phyloP scores from a whole-genome alignment of 2,797 vertebrate genomes.

The Vireo griseus region DNA sequence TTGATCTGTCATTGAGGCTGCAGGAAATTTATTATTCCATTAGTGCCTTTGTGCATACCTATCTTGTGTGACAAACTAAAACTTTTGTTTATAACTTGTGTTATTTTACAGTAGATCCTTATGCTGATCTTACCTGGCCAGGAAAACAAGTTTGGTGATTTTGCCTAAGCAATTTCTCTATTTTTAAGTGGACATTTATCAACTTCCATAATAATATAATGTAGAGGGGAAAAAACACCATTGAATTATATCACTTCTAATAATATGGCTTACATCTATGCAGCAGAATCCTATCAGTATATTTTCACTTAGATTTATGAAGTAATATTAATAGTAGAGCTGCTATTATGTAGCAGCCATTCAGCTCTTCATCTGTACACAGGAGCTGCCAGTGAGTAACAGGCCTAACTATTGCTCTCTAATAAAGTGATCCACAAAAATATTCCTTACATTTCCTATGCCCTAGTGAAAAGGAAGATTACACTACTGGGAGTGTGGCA shows the following conservation, averaged over 20 bases:
- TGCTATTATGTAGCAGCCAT: background rate
- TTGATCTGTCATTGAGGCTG: background rate
- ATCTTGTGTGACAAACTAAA: background rate
- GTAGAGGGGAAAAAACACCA: accelerated
- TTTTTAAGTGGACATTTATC: background rate
- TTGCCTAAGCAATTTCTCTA: background rate
- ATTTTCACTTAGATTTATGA: background rate
- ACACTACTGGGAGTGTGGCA: background rate
- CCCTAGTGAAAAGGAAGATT: background rate
- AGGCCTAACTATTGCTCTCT: background rate
- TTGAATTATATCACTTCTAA: background rate
- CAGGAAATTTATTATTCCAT: background rate
- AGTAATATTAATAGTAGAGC: background rate
- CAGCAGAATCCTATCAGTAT: background rate
- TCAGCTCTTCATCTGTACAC: background rate
- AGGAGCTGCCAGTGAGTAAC: background rate
- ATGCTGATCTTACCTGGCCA: background rate
- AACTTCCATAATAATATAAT: background rate
- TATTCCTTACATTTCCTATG: background rate
- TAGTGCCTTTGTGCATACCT: background rate
- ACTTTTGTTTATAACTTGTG: background rate
- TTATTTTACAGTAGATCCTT: background rate
- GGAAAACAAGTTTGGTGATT: background rate
- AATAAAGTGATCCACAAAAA: background rate
- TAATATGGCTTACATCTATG: background rate